Conservation (phyloP, 2,888 invertebrate species). For the Agonum fuliginosum region DNA sequence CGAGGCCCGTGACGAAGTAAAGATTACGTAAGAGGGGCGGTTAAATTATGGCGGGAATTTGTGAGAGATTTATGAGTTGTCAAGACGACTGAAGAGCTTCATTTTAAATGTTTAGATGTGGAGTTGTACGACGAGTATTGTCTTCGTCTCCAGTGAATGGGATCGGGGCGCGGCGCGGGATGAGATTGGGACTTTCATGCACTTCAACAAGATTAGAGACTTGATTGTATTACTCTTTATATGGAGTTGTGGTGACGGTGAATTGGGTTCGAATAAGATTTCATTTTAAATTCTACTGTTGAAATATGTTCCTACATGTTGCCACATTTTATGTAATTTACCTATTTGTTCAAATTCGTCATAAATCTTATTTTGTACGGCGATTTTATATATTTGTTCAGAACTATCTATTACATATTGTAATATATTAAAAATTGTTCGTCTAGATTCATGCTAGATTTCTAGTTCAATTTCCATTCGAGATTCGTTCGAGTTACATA, state of each 20-base stretch:
- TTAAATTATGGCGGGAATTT: constrained; percentile 40
- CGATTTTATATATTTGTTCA: no score
- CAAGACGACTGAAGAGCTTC: constrained; percentile 27
- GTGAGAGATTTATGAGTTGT: constrained; percentile 34
- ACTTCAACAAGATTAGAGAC: background rate
- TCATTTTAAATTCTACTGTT: background rate
- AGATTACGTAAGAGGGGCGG: constrained; percentile 40
- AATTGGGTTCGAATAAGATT: background rate
- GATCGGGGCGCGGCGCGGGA: background rate
- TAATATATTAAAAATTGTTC: no score
- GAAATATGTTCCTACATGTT: no score
- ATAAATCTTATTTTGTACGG: no score
- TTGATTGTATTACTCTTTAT: no score
- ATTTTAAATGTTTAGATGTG: constrained; percentile 18
- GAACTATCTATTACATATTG: no score
- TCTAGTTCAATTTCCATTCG: no score
- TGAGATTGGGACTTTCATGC: background rate
- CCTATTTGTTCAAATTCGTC: no score
- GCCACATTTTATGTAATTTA: no score
- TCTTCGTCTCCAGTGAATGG: background rate
- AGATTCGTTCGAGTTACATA: no score
- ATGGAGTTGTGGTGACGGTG: no score
- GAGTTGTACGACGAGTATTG: constrained; percentile 13
- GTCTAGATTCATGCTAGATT: no score
- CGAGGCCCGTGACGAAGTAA: constrained; percentile 14